These are phyloP conservation scores for Drosophila navojoa DNA, from an alignment of 1,140 invertebrate species.

Conservation along the genomic window DNA sequence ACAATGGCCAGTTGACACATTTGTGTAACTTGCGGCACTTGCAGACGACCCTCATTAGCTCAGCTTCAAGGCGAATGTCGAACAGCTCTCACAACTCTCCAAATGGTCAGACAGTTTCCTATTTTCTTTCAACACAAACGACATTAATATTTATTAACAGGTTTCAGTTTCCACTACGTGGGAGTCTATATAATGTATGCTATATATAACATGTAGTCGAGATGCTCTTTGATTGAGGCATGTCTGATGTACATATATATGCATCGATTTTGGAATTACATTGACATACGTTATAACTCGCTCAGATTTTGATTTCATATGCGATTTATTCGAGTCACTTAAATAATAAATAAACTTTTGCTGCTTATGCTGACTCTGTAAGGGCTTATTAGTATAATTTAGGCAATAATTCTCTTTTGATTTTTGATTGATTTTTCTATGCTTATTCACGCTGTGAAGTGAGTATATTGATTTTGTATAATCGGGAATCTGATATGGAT, in stretches of 20 bases:
- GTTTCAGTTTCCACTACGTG: conserved; percentile 20
- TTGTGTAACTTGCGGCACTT: conserved; percentile 12
- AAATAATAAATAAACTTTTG: not conserved
- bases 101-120: conserved; percentile 12
- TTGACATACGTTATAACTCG: too few species aligned
- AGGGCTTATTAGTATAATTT: too few species aligned
- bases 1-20: conserved; percentile 38
- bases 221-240: not conserved
- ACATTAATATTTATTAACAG: conserved; percentile 67
- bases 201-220: conserved; percentile 11
- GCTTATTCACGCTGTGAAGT: too few species aligned
- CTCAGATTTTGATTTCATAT: too few species aligned
- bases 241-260: too few species aligned
- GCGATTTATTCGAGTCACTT: too few species aligned
- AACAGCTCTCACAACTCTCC: not conserved
- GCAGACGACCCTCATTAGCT: conserved; percentile 44
- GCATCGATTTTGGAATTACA: too few species aligned
- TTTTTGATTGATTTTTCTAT: too few species aligned
- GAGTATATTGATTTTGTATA: too few species aligned
- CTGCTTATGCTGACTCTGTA: too few species aligned
- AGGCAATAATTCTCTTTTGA: too few species aligned
- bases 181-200: conserved; percentile 10
- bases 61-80: conserved; percentile 7
- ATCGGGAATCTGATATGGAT: too few species aligned
- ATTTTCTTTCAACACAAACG: conserved; percentile 34